A percentile compares a stretch with the other conserved stretches of the same genome.
These are phyloP conservation scores for Thymelicus lineola DNA, from an alignment of 2,888 invertebrate genomes.

Conservation along the genomic window DNA sequence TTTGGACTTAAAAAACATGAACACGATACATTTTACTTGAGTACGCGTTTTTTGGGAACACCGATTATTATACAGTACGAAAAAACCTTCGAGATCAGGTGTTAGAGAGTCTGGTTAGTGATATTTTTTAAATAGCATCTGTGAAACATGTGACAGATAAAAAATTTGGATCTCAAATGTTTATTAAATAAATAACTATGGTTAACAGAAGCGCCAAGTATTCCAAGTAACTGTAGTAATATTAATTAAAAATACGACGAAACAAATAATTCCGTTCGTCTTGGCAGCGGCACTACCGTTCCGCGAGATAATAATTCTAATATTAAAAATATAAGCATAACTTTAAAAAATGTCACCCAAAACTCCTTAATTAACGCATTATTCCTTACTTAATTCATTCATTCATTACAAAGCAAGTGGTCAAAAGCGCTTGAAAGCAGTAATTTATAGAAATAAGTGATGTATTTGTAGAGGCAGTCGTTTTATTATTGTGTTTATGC, in stretches of 20 bases:
- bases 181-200: not conserved
- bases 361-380: not conserved
- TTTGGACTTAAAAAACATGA: conserved; percentile 50
- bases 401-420: not conserved
- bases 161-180: not conserved
- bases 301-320: too few relatives aligned
- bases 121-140: conserved; percentile 18
- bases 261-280: too few relatives aligned
- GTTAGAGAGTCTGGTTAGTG: conserved; percentile 3
- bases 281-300: too few relatives aligned
- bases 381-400: too few relatives aligned
- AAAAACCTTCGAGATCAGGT: conserved; percentile 23
- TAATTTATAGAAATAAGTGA: conserved; percentile 25
- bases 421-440: not conserved
- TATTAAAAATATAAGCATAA: not conserved
- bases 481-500: conserved; percentile 33
- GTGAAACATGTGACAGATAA: conserved; percentile 19
- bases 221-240: too few relatives aligned
- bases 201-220: too few relatives aligned
- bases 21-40: conserved; percentile 33
- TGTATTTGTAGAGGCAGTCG: conserved; percentile 5
- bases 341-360: not conserved
- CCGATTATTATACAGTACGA: conserved; percentile 22
- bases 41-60: conserved; percentile 24
- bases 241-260: too few relatives aligned